These are phyloP conservation scores for Mugil cephalus DNA, from an alignment of 2,113 vertebrate species.

Conservation along the genomic window DNA sequence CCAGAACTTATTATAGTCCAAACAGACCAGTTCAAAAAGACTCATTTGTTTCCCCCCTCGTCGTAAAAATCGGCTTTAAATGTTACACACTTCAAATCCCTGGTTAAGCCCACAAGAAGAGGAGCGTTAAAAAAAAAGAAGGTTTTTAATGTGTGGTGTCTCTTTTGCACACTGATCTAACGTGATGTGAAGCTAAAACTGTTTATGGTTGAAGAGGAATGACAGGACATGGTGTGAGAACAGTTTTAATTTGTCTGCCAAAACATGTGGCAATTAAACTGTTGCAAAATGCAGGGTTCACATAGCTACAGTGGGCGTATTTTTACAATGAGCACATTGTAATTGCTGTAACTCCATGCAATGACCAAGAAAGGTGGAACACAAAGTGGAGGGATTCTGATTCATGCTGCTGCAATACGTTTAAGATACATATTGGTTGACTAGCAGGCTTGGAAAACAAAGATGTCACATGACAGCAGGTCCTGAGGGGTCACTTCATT, in stretches of 20 bases:
- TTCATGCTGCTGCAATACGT: slow-evolving; percentile 18
- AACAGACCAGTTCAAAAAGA: slow-evolving; percentile 4
- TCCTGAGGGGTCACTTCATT: slow-evolving; percentile 62
- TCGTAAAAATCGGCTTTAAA: slow-evolving; percentile 41
- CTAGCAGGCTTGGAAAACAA: slow-evolving; percentile 54
- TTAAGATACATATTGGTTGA: slow-evolving; percentile 16
- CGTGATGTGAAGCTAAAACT: slow-evolving; percentile 44
- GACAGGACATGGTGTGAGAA: slow-evolving; percentile 40
- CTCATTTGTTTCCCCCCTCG: slow-evolving; percentile 20
- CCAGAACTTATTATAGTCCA: slow-evolving; percentile 28
- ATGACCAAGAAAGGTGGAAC: slow-evolving; percentile 2
- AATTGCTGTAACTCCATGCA: slow-evolving; percentile 9
- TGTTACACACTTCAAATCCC: slow-evolving; percentile 32
- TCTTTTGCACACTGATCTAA: slow-evolving; percentile 50
- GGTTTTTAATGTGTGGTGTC: slow-evolving; percentile 41
- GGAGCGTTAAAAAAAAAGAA: slow-evolving; percentile 29
- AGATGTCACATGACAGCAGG: slow-evolving; percentile 72
- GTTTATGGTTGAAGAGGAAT: slow-evolving; percentile 23
- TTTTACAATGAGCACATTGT: slow-evolving; percentile 6
- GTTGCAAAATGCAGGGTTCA: slow-evolving; percentile 22
- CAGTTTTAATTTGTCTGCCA: slow-evolving; percentile 42
- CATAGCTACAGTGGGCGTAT: slow-evolving; percentile 6
- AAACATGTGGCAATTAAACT: slow-evolving; percentile 34
- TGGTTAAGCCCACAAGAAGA: slow-evolving; percentile 34
- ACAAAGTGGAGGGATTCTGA: background rate